Evolutionary conservation across 2,888 invertebrate genomes (phyloP).

Genomic region (Torymus tubicola): DNA sequence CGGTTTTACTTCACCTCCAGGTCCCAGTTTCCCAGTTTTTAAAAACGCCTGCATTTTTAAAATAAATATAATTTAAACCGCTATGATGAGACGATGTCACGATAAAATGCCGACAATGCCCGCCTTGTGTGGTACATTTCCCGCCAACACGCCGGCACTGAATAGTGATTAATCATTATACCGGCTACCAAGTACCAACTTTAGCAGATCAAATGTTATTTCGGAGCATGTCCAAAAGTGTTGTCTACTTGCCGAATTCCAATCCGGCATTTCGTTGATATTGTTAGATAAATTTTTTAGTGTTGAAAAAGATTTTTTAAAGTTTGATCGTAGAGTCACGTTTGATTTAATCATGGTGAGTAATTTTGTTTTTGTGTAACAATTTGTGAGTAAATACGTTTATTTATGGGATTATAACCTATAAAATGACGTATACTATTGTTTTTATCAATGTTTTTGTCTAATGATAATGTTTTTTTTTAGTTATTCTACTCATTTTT

Average conservation of each 20-base stretch:
- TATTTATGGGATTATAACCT: slow-evolving; percentile 34
- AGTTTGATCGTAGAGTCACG: background rate
- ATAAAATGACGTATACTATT: slow-evolving; percentile 18
- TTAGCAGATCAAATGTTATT: background rate
- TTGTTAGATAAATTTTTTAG: slow-evolving; percentile 8
- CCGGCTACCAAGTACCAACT: slow-evolving; percentile 22
- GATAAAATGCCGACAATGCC: background rate
- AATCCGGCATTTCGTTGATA: slow-evolving; percentile 35
- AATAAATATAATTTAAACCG: slow-evolving; percentile 11
- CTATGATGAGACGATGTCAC: background rate
- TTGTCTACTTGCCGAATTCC: background rate
- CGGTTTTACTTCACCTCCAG: slow-evolving; percentile 70
- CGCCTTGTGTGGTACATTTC: background rate
- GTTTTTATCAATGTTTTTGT: slow-evolving; percentile 18
- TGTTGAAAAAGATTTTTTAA: background rate
- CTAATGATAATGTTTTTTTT: slow-evolving; percentile 56
- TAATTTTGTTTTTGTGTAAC: background rate
- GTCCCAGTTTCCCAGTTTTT: slow-evolving; percentile 86
- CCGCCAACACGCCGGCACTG: slow-evolving; percentile 25
- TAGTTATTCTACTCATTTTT: slow-evolving; percentile 98
- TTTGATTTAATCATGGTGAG: slow-evolving; percentile 44
- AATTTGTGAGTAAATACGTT: background rate
- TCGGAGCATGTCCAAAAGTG: background rate
- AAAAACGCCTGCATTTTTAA: slow-evolving; percentile 88
- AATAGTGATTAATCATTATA: no score